Conservation (phyloP, 2,113 vertebrate species). For the Aldabrachelys gigantea region DNA sequence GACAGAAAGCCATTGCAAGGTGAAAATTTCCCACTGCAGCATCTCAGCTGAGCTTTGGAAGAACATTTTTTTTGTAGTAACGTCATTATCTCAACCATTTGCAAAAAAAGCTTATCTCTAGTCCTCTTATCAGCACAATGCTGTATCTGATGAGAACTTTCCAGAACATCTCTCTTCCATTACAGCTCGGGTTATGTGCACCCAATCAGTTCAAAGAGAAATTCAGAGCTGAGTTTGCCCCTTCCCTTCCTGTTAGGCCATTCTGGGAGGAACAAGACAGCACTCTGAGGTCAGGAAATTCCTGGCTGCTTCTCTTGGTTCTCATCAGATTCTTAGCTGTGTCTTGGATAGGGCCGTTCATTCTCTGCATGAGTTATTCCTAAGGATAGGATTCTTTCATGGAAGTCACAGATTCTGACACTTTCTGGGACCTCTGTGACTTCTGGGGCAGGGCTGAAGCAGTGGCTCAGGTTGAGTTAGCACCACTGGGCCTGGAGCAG, state of each 20-base stretch:
- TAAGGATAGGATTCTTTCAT: background rate
- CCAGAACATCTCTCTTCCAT: slow-evolving; percentile 67
- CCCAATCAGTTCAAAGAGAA: slow-evolving; percentile 51
- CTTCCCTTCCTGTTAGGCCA: slow-evolving; percentile 63
- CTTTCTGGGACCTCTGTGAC: no score
- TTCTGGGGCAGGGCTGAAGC: no score
- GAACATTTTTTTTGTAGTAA: slow-evolving; percentile 55
- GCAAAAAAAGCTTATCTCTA: slow-evolving; percentile 69
- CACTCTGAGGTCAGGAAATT: slow-evolving; percentile 69
- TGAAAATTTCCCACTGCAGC: slow-evolving; percentile 49
- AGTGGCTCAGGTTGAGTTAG: no score
- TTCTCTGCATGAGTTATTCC: slow-evolving; percentile 64
- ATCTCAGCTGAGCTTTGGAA: slow-evolving; percentile 22
- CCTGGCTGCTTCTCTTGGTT: slow-evolving; percentile 56
- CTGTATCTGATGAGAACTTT: slow-evolving; percentile 72
- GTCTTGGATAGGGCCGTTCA: slow-evolving; percentile 55
- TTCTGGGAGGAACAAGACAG: slow-evolving; percentile 59
- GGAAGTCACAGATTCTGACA: no score
- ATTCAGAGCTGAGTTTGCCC: slow-evolving; percentile 56
- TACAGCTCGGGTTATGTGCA: slow-evolving; percentile 62
- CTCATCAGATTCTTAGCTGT: slow-evolving; percentile 58
- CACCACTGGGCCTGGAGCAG: no score
- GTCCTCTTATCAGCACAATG: slow-evolving; percentile 53
- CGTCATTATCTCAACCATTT: slow-evolving; percentile 71
- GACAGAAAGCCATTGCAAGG: slow-evolving; percentile 48